Evolutionary conservation across 1,140 invertebrate genomes (phyloP).

Genomic region (Sesamia nonagrioides): DNA sequence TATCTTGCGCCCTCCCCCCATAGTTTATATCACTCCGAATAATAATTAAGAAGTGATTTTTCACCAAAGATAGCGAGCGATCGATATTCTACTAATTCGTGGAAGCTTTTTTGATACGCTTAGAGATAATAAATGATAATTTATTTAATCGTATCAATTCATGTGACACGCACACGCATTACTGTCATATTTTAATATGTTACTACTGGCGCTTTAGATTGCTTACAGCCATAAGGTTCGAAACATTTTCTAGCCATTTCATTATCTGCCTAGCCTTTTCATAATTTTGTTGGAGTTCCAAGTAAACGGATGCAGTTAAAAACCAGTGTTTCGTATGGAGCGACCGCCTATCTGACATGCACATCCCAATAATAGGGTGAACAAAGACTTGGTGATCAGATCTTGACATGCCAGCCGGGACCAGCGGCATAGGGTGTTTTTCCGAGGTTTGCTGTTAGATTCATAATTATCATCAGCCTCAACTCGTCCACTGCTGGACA

Average conservation of each 20-base stretch:
- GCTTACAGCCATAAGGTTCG: no score
- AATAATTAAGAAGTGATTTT: slow-evolving; percentile 81
- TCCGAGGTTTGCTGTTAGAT: no score
- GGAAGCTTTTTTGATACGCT: slow-evolving; percentile 32
- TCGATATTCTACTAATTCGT: slow-evolving; percentile 23
- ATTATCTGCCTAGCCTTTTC: background rate
- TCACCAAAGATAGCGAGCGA: slow-evolving; percentile 37
- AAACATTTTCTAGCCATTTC: background rate
- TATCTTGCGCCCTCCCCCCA: slow-evolving; percentile 51
- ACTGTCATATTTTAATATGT: background rate
- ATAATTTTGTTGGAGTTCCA: background rate
- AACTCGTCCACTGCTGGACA: no score
- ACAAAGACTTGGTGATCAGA: no score
- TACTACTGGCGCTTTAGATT: background rate
- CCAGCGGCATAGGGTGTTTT: no score
- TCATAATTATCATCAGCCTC: no score
- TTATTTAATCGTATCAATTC: slow-evolving; percentile 18
- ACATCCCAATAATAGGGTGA: no score
- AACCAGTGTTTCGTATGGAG: background rate
- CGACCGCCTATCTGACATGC: no score
- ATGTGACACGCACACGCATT: background rate
- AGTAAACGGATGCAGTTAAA: background rate
- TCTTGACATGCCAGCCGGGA: no score
- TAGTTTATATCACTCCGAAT: slow-evolving; percentile 67
- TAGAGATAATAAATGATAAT: background rate